A percentile compares a stretch with the other conserved stretches of the same genome.
Evolutionary conservation across 2,113 vertebrate genomes (phyloP).

Genomic region (Tyto alba): DNA sequence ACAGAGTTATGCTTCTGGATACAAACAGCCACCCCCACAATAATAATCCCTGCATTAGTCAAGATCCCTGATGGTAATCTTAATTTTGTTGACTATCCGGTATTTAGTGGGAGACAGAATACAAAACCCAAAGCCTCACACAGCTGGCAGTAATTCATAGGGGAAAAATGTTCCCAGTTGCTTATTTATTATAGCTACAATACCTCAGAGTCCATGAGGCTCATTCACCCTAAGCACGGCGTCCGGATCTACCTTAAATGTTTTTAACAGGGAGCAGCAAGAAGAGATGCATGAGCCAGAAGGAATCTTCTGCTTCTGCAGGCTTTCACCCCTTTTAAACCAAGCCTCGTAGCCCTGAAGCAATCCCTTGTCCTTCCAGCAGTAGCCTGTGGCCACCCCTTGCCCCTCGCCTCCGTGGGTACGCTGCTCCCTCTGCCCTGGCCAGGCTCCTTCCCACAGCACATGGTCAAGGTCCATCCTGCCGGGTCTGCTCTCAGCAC

Average conservation of each 20-base stretch:
- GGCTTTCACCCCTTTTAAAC: background rate
- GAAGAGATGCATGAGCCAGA: background rate
- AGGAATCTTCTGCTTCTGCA: background rate
- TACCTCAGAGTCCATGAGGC: background rate
- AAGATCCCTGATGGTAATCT: conserved; percentile 29
- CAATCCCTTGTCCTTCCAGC: background rate
- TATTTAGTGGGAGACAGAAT: conserved; percentile 14
- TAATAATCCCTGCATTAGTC: background rate
- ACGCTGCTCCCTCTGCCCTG: rapidly evolving
- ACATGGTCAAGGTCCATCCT: background rate
- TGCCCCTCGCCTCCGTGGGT: background rate
- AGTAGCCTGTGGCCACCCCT: rapidly evolving
- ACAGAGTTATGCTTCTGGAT: background rate
- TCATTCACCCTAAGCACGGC: rapidly evolving
- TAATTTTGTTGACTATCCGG: conserved; percentile 23
- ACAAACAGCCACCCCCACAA: background rate
- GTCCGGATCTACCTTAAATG: background rate
- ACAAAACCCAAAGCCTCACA: background rate
- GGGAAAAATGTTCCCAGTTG: background rate
- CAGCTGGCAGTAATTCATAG: conserved; percentile 12
- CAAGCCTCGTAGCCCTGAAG: background rate
- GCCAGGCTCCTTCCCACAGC: background rate
- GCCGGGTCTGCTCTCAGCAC: background rate
- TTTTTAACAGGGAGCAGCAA: background rate
- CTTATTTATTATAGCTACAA: background rate